A percentile compares a stretch with the other conserved stretches of the same genome.
Evolutionary conservation across 64 coral and sea anemone species (phyloP).

Genomic region (Cladopsammia gracilis): DNA sequence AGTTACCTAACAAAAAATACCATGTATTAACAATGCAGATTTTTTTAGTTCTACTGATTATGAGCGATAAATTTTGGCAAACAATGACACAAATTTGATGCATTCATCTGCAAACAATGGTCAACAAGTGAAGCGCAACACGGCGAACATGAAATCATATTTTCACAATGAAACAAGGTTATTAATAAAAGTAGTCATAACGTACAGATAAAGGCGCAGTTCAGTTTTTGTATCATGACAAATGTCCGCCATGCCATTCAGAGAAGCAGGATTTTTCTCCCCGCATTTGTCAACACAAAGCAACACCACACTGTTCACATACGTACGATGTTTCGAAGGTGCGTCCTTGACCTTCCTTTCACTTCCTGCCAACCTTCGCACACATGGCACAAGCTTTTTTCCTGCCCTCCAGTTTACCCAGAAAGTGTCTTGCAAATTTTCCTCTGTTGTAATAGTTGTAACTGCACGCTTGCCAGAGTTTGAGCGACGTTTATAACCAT

Average conservation of each 20-base stretch:
- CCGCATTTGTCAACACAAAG: constrained; percentile 36
- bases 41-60: no score
- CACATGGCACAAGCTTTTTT: constrained; percentile 28
- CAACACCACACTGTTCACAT: constrained; percentile 23
- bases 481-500: neutral
- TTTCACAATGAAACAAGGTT: no score
- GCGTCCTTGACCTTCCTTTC: neutral
- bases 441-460: neutral
- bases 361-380: neutral
- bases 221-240: neutral
- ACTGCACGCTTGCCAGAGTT: neutral
- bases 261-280: neutral
- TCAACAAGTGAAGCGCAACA: no score
- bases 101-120: no score
- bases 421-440: constrained; percentile 1
- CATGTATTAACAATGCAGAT: no score
- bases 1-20: no score
- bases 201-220: no score
- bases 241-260: neutral
- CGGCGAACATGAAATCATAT: no score
- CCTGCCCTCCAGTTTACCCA: constrained; percentile 32
- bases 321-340: neutral
- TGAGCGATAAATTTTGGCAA: neutral
- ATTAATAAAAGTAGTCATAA: no score
- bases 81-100: neutral